These are phyloP conservation scores for Acanthisitta chloris DNA, from an alignment of 2,113 vertebrate species.

Conservation along the genomic window DNA sequence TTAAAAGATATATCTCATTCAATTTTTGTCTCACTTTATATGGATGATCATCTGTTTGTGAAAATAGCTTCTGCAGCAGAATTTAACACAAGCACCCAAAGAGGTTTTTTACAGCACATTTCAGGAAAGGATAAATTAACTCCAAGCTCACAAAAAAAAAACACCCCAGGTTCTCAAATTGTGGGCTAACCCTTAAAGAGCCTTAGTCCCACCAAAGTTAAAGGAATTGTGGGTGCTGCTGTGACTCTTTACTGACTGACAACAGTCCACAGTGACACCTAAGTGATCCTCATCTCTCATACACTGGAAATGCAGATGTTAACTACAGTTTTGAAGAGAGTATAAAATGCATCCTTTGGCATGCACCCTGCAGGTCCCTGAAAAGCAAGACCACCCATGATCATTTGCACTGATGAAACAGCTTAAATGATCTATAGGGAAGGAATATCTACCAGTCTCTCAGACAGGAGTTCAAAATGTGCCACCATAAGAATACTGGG, in stretches of 20 bases:
- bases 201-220: not conserved
- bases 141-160: not conserved
- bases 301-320: not conserved
- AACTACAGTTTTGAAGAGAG: not conserved
- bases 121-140: not conserved
- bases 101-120: not conserved
- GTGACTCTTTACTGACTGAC: not conserved
- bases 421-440: not conserved
- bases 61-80: not conserved
- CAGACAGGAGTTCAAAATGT: not conserved
- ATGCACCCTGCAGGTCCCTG: not conserved
- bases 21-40: not conserved
- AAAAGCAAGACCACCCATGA: not conserved
- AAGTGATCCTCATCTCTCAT: not conserved
- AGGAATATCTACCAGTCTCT: not conserved
- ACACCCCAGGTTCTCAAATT: not conserved
- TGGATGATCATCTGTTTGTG: not conserved
- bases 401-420: not conserved
- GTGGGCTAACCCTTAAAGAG: not conserved
- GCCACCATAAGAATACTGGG: not conserved
- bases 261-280: not conserved
- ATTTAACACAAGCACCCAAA: not conserved
- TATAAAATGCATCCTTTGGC: not conserved
- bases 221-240: not conserved
- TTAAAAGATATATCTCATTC: not conserved